phyloP scores from a whole-genome alignment of 2,888 invertebrate genomes.

The Synergus japonicus region DNA sequence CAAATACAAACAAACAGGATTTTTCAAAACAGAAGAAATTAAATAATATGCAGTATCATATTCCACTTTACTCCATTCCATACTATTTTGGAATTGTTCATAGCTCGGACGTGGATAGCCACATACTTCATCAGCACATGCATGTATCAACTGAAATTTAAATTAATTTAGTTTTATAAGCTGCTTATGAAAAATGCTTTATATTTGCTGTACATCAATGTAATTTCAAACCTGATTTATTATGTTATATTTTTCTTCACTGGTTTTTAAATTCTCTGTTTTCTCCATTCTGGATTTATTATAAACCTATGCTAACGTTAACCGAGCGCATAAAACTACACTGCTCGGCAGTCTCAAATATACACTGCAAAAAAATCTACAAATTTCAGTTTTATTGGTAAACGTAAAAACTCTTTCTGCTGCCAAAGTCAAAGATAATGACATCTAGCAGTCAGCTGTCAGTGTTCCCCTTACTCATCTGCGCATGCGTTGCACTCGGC shows the following conservation, averaged over 20 bases:
- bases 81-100: slow-evolving; percentile 62
- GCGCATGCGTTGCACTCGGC: too few species aligned
- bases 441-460: too few species aligned
- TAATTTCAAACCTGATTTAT: slow-evolving; percentile 56
- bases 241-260: slow-evolving; percentile 59
- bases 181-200: slow-evolving; percentile 8
- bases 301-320: too few species aligned
- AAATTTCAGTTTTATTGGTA: too few species aligned
- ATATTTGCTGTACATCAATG: slow-evolving; percentile 18
- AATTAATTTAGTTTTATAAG: slow-evolving; percentile 31
- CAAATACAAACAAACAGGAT: slow-evolving; percentile 66
- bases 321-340: too few species aligned
- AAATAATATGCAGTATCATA: slow-evolving; percentile 63
- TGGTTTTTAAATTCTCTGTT: slow-evolving; percentile 53
- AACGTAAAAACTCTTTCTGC: too few species aligned
- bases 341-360: too few species aligned
- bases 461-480: too few species aligned
- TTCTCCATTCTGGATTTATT: slow-evolving; percentile 57
- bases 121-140: slow-evolving; percentile 73
- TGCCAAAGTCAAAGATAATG: too few species aligned
- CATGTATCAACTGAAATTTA: slow-evolving; percentile 66
- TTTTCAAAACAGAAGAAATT: slow-evolving; percentile 62
- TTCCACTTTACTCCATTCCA: slow-evolving; percentile 68
- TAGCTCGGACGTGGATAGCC: slow-evolving; percentile 65
- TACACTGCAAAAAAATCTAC: too few species aligned